These are phyloP conservation scores for Lophotis ruficrista DNA, from an alignment of 2,113 vertebrate species.

Conservation along the genomic window DNA sequence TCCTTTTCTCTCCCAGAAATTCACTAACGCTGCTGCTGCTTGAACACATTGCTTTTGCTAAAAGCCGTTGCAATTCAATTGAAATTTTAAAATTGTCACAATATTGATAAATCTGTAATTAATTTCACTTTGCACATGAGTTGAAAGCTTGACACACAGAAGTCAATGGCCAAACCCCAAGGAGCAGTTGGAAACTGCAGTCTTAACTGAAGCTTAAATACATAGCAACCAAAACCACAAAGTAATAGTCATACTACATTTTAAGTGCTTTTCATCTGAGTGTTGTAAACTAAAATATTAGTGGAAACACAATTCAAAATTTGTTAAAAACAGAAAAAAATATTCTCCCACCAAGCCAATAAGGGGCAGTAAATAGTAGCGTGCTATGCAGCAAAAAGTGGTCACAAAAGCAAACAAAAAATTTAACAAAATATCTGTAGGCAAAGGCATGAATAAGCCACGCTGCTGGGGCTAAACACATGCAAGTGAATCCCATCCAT, in stretches of 20 bases:
- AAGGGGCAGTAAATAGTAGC: not conserved
- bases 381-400: not conserved
- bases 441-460: not conserved
- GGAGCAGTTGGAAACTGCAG: not conserved
- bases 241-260: not conserved
- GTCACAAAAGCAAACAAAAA: not conserved
- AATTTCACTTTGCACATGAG: not conserved
- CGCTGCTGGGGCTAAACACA: not conserved
- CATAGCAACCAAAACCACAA: not conserved
- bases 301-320: not conserved
- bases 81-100: not conserved
- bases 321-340: not conserved
- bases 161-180: not conserved
- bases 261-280: not conserved
- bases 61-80: not conserved
- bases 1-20: not conserved
- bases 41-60: not conserved
- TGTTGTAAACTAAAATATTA: not conserved
- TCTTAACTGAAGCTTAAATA: not conserved
- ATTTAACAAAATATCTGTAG: not conserved
- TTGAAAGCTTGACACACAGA: not conserved
- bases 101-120: not conserved
- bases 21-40: not conserved
- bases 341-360: not conserved
- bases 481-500: not conserved